Evolutionary conservation across 1,140 invertebrate species (phyloP).

Genomic region (Penaeus indicus): DNA sequence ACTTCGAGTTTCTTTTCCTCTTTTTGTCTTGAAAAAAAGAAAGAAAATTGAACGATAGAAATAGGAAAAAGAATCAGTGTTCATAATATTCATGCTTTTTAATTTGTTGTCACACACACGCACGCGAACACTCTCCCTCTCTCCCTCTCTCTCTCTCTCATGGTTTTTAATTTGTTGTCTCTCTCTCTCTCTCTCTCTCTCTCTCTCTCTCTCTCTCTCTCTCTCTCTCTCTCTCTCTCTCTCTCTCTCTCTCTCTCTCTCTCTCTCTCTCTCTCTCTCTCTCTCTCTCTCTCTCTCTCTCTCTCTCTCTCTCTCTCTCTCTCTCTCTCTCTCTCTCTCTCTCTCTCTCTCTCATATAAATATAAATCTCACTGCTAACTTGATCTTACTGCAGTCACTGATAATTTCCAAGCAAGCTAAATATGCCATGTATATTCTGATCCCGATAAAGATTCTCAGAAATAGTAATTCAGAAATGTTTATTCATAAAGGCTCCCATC

Average conservation of each 20-base stretch:
- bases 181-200: conserved; percentile 22
- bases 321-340: conserved; percentile 30
- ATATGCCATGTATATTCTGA: too few species aligned
- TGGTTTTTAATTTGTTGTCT: not conserved
- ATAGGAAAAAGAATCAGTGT: too few species aligned
- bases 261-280: not conserved
- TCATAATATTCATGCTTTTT: not conserved
- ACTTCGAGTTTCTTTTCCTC: too few species aligned
- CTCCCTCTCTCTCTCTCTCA: conserved; percentile 25
- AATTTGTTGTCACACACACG: not conserved
- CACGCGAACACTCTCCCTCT: conserved; percentile 16
- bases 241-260: not conserved
- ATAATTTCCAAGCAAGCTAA: too few species aligned
- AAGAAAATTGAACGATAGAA: too few species aligned
- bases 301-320: conserved; percentile 30
- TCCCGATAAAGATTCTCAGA: too few species aligned
- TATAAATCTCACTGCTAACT: not conserved
- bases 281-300: conserved; percentile 30
- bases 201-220: not conserved
- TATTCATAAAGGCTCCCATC: too few species aligned
- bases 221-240: not conserved
- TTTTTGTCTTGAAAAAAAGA: too few species aligned
- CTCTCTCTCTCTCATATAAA: conserved; percentile 9
- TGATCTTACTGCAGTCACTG: too few species aligned
- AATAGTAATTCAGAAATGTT: too few species aligned